Conservation (phyloP, 2,797 vertebrate species). For the Myotis findleyi region DNA sequence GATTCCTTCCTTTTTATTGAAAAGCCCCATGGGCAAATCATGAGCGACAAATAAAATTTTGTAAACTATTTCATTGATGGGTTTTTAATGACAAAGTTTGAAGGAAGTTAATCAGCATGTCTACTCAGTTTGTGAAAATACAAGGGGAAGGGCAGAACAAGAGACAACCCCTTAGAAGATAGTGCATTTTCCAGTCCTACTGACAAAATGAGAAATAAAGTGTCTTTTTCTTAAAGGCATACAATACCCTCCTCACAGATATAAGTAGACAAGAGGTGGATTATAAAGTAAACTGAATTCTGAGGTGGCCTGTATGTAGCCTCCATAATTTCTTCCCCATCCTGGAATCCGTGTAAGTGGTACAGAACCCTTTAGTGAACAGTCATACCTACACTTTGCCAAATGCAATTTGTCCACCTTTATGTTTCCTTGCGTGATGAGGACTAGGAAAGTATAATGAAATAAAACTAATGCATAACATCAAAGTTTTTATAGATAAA, state of each 20-base stretch:
- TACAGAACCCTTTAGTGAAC: neutral
- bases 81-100: constrained; percentile 56
- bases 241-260: neutral
- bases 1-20: constrained; percentile 39
- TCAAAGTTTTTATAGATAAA: neutral
- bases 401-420: neutral
- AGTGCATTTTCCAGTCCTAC: neutral
- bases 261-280: neutral
- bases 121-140: neutral
- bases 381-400: neutral
- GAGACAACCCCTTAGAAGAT: neutral
- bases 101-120: neutral
- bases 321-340: neutral
- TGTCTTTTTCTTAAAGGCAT: neutral
- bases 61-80: constrained; percentile 45
- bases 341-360: neutral
- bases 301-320: neutral
- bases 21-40: constrained; percentile 18
- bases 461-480: neutral
- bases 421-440: neutral
- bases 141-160: neutral
- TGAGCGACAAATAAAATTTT: constrained; percentile 51
- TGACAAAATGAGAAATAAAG: neutral
- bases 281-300: neutral
- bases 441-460: neutral